Percentiles rank a stretch among this genome's conserved stretches.
phyloP scores from a whole-genome alignment of 1,140 invertebrate species.

The Dendroctonus ponderosae region DNA sequence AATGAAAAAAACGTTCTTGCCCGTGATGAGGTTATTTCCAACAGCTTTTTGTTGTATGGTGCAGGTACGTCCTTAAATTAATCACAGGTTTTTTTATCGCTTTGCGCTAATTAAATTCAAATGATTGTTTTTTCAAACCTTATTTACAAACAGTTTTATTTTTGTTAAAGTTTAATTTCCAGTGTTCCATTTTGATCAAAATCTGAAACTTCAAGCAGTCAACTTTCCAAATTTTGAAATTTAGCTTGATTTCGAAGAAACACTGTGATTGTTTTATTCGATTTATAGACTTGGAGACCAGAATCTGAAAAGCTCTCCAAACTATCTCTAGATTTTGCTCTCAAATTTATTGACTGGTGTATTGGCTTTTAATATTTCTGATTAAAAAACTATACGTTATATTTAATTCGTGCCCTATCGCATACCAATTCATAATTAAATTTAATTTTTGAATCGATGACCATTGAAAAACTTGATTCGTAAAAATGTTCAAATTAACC shows the following conservation, averaged over 20 bases:
- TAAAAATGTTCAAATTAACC: no score
- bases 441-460: no score
- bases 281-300: neutral
- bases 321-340: neutral
- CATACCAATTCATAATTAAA: no score
- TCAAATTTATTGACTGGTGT: no score
- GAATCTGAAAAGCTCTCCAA: neutral
- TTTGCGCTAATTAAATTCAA: neutral
- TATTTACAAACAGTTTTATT: neutral
- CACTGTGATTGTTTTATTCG: neutral
- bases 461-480: no score
- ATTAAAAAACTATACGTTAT: no score
- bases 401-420: no score
- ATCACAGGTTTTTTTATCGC: neutral
- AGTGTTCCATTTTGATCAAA: neutral
- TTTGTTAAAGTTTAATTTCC: neutral
- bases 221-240: no score
- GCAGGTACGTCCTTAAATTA: no score
- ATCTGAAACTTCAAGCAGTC: neutral
- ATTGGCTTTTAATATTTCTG: no score
- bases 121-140: neutral
- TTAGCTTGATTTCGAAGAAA: no score
- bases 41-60: conserved; percentile 54
- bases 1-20: conserved; percentile 46
- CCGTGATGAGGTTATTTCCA: conserved; percentile 57